Evolutionary conservation across 1,140 invertebrate genomes (phyloP), one percentile per base, ranked within the genome.

Genomic region (Calycopis cecrops): DNA sequence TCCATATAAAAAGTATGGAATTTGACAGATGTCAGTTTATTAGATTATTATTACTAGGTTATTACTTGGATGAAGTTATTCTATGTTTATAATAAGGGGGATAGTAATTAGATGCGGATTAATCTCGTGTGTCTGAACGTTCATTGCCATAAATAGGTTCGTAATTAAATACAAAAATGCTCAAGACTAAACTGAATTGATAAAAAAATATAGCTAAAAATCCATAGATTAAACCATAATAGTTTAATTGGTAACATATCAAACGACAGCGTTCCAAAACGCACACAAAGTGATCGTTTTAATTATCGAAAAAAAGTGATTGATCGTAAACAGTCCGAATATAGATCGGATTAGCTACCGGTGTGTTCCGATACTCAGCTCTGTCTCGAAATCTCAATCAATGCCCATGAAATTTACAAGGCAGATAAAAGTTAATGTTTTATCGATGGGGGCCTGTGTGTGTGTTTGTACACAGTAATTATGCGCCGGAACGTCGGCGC

Each of bases 361-460:
- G 61, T 59, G n/a, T n/a, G n/a, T 59, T 55, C 62, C 60, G 40
- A 64, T 18, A 51, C 60, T 59, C 48, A 57, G 57, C 54, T 62
- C 59, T 71, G 69, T 59, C 55, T 62, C 62, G 62, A 75, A 81
- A 78, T 72, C 71, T 78, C 71, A 79, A 79, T 81, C 74, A 77
- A 71, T 70, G 71, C 68, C 77, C 73, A 76, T 76, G 74, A 82
- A 84, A 67, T 85, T 85, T 83, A 84, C 72, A 84, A 79, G 75
- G 70, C 68, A 84, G 76, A 84, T 84, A 80, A 79, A 76, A 74
- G 75, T 81, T 79, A 77, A 75, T 71, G 73, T 76, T 76, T 71
- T 79, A 71, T 75, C 68, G 73, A 69, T 78, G 71, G 59, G 62
- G 48, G 59, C 60, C 67, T 71, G 71, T 73, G 70, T 66, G 70